Percentiles rank a stretch among this genome's conserved stretches.
phyloP scores from a whole-genome alignment of 1,140 invertebrate genomes.

The Lutraria rhynchaena region DNA sequence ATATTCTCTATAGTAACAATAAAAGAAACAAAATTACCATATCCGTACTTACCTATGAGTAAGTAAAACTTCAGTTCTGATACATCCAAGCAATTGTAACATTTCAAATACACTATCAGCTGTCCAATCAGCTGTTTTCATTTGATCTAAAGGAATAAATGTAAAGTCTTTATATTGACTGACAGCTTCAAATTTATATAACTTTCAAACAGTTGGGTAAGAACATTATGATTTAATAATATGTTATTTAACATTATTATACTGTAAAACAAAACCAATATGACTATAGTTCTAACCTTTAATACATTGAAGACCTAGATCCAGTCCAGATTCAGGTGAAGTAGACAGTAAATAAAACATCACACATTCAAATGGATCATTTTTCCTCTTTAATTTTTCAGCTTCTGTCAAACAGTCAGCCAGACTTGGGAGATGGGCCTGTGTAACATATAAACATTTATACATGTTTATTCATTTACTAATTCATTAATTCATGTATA shows the following conservation, averaged over 20 bases:
- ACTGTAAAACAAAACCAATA: too few species aligned
- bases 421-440: conserved; percentile 78
- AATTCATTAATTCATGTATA: too few species aligned
- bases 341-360: conserved; percentile 78
- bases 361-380: conserved; percentile 69
- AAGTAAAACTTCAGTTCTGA: conserved; percentile 78
- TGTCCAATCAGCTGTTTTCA: conserved; percentile 71
- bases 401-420: conserved; percentile 75
- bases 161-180: too few species aligned
- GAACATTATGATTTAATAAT: too few species aligned
- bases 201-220: too few species aligned
- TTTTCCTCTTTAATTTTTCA: conserved; percentile 63
- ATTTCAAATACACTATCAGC: conserved; percentile 76
- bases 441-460: too few species aligned
- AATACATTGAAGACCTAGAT: conserved; percentile 77
- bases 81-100: conserved; percentile 75
- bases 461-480: too few species aligned
- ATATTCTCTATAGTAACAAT: neutral
- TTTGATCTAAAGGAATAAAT: conserved; percentile 63
- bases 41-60: conserved; percentile 66
- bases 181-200: too few species aligned
- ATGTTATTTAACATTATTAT: neutral
- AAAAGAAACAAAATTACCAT: neutral
- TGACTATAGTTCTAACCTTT: too few species aligned
- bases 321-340: conserved; percentile 74